These are phyloP conservation scores for Pimephales promelas DNA, from an alignment of 2,113 vertebrate species.

Conservation along the genomic window DNA sequence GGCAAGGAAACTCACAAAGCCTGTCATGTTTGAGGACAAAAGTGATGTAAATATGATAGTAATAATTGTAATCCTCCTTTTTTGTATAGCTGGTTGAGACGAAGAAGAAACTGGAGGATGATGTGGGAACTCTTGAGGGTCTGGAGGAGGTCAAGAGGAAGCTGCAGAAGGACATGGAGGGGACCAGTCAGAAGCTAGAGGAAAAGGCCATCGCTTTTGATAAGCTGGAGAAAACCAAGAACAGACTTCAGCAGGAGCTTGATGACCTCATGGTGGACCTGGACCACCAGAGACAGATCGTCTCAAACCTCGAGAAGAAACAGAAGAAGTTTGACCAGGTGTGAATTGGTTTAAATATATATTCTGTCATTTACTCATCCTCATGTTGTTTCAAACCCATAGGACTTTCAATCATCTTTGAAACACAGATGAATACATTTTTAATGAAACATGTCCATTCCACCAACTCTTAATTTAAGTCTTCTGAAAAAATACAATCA, in stretches of 20 bases:
- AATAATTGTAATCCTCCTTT: not conserved
- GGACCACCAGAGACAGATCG: slow-evolving; percentile 95
- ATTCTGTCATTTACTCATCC: too few relatives aligned
- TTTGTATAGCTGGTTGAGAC: slow-evolving; percentile 82
- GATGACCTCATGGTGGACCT: slow-evolving; percentile 94
- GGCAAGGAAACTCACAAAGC: not conserved
- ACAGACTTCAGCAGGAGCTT: slow-evolving; percentile 93
- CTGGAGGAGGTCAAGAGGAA: slow-evolving; percentile 93
- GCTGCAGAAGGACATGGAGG: slow-evolving; percentile 89
- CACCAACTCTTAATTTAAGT: not conserved
- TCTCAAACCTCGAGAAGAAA: slow-evolving; percentile 97
- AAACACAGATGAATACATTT: not conserved
- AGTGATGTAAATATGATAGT: not conserved
- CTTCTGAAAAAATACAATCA: not conserved
- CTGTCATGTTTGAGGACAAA: not conserved
- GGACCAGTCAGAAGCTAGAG: slow-evolving; percentile 86
- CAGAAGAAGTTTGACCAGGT: slow-evolving; percentile 99
- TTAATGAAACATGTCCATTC: not conserved
- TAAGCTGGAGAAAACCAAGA: slow-evolving; percentile 98
- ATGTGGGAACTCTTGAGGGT: slow-evolving; percentile 87
- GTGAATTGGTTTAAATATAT: slow-evolving; percentile 18
- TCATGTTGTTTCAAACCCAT: not conserved
- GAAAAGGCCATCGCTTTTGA: slow-evolving; percentile 91
- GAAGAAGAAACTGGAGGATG: slow-evolving; percentile 95
- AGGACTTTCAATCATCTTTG: not conserved